A percentile compares a stretch with the other conserved stretches of the same genome.
Conservation (phyloP, 2,888 invertebrate genomes). For the Drosophila paranaensis region DNA sequence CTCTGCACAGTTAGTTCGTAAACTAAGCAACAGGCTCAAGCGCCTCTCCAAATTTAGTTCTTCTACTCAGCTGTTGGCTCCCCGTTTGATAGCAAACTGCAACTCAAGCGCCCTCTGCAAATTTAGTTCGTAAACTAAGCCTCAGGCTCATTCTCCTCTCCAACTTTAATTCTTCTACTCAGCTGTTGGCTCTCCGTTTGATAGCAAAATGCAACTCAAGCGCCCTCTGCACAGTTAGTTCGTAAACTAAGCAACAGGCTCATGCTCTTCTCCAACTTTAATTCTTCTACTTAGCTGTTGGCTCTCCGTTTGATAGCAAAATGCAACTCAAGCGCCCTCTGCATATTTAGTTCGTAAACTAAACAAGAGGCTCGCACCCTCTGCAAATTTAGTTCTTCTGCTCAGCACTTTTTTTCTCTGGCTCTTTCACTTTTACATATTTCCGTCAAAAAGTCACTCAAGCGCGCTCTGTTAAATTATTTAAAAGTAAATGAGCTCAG, state of each 20-base stretch:
- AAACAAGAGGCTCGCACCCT: neutral
- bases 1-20: neutral
- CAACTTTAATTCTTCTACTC: no score
- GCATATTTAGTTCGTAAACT: neutral
- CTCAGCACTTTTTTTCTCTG: neutral
- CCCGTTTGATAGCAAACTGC: neutral
- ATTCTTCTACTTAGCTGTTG: no score
- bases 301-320: no score
- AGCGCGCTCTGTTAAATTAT: neutral
- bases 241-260: neutral
- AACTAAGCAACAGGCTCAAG: neutral
- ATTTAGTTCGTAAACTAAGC: neutral
- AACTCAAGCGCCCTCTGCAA: neutral
- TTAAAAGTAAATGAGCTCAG: neutral
- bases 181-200: no score
- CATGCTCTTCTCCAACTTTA: no score
- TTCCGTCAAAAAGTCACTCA: neutral
- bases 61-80: neutral
- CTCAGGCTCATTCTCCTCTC: no score
- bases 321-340: neutral
- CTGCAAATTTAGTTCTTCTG: neutral
- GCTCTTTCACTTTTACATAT: neutral
- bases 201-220: no score
- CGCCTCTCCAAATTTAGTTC: no score
- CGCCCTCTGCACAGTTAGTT: no score